Base-by-base conservation (phyloP, 2,113 vertebrate species). In the Corythaixoides concolor region DNA sequence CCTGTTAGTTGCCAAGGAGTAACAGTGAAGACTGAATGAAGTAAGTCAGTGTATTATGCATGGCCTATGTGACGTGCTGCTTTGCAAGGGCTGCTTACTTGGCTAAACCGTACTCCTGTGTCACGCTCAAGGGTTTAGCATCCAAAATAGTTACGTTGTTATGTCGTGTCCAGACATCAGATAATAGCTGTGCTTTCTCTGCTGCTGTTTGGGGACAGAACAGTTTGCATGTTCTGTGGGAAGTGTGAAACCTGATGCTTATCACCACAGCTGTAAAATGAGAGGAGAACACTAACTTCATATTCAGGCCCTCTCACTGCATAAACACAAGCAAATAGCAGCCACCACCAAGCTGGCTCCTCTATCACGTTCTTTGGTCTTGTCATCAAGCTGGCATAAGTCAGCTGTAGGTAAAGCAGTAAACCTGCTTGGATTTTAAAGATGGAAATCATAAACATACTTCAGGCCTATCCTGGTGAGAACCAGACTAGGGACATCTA, bases 1-100 rank as follows among this genome's bases (percentile, higher is more conserved):
- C 56, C 60, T 78, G 35, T 85, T 64, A 30, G 50, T 37, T 93
- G 59, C 41, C 27, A 45, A 20, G 28, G 32, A 62, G 8, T 58
- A 74, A 53, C 33, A 49, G 33, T 30, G 69, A 67, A 66, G n/a
- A 59, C 32, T 21, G 62, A 21, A 33, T 10, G 1, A 39, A 58
- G 12, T 21, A 6, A 45, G 56, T 26, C 24, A 11, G 22, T 32
- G 3, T 45, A 7, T 77, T 74, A 12, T 47, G 47, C 23, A 13
- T 49, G 35, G 20, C 33, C 21, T 67, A 2, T 0, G 1, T 70
- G n/a, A 41, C 0, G 0, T n/a, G 47, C 41, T 66, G 55, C n/a
- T 94, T 84, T 87, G 64, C 39, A 37, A 20, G 32, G 39, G 27
- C 47, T 55, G 15, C n/a, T 49, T 43, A 5, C 37, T 74, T 73